These are phyloP conservation scores for Eleutherodactylus coqui DNA, from an alignment of 2,797 vertebrate species.

Conservation along the genomic window DNA sequence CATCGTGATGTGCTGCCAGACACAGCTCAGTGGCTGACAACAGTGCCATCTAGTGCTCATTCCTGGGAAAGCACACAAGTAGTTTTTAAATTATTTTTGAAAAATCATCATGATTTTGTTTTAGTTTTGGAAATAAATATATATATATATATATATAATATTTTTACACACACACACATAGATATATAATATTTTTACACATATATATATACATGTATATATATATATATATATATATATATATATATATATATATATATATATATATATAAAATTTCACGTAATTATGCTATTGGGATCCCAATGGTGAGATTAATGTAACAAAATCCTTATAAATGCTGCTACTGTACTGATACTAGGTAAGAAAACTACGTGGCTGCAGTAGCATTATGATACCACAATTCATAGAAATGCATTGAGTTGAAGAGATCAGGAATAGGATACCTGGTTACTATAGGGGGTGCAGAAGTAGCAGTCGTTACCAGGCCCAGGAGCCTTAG, in stretches of 20 bases:
- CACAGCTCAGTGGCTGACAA: constrained; percentile 69
- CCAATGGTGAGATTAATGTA: background rate
- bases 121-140: too few species aligned
- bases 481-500: too few species aligned
- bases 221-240: too few species aligned
- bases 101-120: background rate
- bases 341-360: background rate
- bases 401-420: background rate
- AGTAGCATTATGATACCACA: background rate
- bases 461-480: too few species aligned
- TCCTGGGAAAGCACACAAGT: background rate
- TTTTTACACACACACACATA: too few species aligned
- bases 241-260: too few species aligned
- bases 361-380: background rate
- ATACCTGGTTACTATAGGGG: background rate
- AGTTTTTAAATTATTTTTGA: background rate
- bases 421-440: background rate
- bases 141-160: too few species aligned
- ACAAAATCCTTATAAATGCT: background rate
- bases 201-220: too few species aligned
- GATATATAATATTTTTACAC: too few species aligned
- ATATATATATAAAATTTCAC: too few species aligned
- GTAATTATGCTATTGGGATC: background rate
- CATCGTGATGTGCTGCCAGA: background rate
- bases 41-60: constrained; percentile 70